Conservation (phyloP, 2,797 vertebrate species). For the Menidia menidia region DNA sequence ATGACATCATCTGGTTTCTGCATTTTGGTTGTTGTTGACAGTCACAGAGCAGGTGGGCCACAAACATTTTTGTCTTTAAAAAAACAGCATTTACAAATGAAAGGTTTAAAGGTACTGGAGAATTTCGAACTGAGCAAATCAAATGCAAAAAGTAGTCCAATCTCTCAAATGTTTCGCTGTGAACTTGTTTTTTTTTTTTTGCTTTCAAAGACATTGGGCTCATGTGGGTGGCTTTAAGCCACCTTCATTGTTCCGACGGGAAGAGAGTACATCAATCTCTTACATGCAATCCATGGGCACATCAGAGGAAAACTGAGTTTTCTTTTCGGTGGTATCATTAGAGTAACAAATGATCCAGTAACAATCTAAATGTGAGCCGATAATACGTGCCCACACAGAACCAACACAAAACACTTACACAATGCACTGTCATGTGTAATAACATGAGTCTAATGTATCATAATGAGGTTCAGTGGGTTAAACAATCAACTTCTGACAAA, state of each 20-base stretch:
- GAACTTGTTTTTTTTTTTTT: no score
- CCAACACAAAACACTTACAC: constrained; percentile 14
- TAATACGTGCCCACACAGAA: constrained; percentile 7
- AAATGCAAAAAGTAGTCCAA: no score
- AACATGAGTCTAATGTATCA: constrained; percentile 51
- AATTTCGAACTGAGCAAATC: no score
- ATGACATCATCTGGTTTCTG: background rate
- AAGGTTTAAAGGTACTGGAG: background rate
- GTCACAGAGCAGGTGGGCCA: no score
- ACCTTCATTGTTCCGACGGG: background rate
- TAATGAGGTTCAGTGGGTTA: constrained; percentile 71
- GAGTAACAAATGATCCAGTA: constrained; percentile 11
- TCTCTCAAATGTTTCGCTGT: no score
- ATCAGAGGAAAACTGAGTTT: constrained; percentile 5
- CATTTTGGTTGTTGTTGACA: background rate
- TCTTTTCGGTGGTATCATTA: constrained; percentile 17
- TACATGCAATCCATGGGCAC: constrained; percentile 2
- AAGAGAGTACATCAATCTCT: constrained; percentile 7
- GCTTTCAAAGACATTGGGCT: no score
- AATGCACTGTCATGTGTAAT: constrained; percentile 44
- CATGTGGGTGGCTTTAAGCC: background rate
- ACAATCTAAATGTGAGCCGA: constrained; percentile 15
- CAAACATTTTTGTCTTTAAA: background rate
- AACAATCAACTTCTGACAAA: constrained; percentile 61
- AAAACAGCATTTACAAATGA: background rate